Percentiles rank a stretch among this genome's conserved stretches.
phyloP scores from a whole-genome alignment of 2,888 invertebrate genomes.

The Cremastinae sp. region DNA sequence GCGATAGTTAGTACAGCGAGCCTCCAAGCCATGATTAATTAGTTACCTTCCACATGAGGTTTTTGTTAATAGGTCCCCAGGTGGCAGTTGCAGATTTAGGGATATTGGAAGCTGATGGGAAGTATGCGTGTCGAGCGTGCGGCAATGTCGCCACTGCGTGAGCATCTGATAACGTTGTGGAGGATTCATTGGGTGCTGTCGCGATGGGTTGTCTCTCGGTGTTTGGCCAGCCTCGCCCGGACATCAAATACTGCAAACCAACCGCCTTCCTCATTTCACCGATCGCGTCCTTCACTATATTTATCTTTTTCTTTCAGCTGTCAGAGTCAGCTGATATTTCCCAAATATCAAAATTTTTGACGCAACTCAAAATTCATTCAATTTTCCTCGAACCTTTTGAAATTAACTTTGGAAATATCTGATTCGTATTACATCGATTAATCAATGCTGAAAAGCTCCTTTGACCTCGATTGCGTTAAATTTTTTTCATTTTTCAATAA shows the following conservation, averaged over 20 bases:
- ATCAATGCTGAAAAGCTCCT: no score
- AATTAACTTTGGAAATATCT: no score
- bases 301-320: slow-evolving; percentile 29
- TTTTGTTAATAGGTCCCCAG: slow-evolving; percentile 85
- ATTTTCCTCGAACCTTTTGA: no score
- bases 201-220: slow-evolving; percentile 77
- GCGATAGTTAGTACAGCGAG: slow-evolving; percentile 57
- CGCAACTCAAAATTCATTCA: no score
- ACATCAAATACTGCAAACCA: slow-evolving; percentile 78
- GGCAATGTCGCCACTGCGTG: slow-evolving; percentile 79
- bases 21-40: slow-evolving; percentile 65
- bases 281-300: slow-evolving; percentile 21
- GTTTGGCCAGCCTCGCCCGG: slow-evolving; percentile 79
- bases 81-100: slow-evolving; percentile 84
- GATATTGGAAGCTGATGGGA: slow-evolving; percentile 82
- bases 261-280: slow-evolving; percentile 66
- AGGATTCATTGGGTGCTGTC: slow-evolving; percentile 76
- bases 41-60: slow-evolving; percentile 85
- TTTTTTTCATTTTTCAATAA: no score
- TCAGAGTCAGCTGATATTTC: slow-evolving; percentile 1
- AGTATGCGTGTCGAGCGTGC: slow-evolving; percentile 79
- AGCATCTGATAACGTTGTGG: slow-evolving; percentile 75
- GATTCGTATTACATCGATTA: no score
- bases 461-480: no score
- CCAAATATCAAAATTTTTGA: not conserved